Conservation (phyloP, 2,797 vertebrate species). For the Dermochelys coriacea region DNA sequence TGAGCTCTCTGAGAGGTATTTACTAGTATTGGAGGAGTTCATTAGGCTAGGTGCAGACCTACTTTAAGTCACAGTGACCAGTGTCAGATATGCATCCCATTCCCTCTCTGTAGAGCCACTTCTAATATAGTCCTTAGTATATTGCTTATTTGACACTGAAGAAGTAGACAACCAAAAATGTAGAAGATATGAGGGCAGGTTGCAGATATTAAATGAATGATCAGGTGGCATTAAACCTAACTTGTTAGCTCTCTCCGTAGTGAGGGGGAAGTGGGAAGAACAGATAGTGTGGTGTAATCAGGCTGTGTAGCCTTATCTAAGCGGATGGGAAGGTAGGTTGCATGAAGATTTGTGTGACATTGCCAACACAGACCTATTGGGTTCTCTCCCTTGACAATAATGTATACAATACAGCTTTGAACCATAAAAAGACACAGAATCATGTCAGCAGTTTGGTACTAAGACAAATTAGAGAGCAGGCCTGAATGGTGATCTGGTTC, state of each 20-base stretch:
- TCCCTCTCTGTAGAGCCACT: not conserved
- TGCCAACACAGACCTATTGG: not conserved
- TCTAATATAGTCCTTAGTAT: not conserved
- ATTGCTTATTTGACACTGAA: not conserved
- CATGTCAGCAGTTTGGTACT: not conserved
- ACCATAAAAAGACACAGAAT: rapidly evolving
- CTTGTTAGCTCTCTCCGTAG: not conserved
- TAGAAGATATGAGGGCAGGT: not conserved
- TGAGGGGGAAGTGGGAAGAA: not conserved
- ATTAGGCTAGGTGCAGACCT: not conserved
- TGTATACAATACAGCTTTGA: rapidly evolving
- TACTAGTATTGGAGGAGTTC: not conserved
- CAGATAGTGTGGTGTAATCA: not conserved
- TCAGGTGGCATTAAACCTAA: not conserved
- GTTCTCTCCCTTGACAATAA: not conserved
- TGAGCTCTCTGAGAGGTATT: rapidly evolving
- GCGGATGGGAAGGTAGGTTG: not conserved
- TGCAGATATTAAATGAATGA: not conserved
- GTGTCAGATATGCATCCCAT: not conserved
- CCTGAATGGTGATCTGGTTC: rapidly evolving
- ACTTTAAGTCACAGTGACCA: not conserved
- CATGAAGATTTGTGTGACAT: rapidly evolving
- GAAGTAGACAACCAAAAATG: not conserved
- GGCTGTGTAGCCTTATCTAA: rapidly evolving
- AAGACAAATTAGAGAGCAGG: rapidly evolving